Percentiles rank a stretch among this genome's conserved stretches.
These are phyloP conservation scores for Rhingia campestris DNA, from an alignment of 2,888 invertebrate genomes.

Conservation along the genomic window DNA sequence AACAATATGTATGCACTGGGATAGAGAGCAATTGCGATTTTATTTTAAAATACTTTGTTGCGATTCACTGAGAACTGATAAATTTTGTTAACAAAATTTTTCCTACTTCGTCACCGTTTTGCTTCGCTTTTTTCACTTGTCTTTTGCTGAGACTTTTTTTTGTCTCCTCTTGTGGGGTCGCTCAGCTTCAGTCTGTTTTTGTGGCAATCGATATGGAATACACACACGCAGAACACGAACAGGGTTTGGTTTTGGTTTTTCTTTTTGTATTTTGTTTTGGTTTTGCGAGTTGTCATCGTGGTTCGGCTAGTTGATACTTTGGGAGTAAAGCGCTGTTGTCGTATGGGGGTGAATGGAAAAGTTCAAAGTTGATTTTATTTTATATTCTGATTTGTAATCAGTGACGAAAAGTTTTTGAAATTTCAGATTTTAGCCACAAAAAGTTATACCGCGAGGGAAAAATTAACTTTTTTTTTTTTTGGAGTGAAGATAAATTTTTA, in stretches of 20 bases:
- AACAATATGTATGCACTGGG: slow-evolving; percentile 33
- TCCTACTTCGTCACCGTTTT: slow-evolving; percentile 57
- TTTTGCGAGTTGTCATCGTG: slow-evolving; percentile 39
- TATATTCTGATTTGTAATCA: too few relatives aligned
- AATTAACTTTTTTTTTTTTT: too few relatives aligned
- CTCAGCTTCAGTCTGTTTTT: slow-evolving; percentile 56
- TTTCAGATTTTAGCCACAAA: too few relatives aligned
- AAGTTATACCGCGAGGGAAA: too few relatives aligned
- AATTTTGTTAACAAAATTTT: slow-evolving; percentile 62
- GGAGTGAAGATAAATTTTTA: too few relatives aligned
- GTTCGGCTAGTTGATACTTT: slow-evolving; percentile 19
- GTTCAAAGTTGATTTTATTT: neutral
- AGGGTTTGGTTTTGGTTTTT: slow-evolving; percentile 30
- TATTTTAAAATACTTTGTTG: slow-evolving; percentile 2
- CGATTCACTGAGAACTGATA: slow-evolving; percentile 42
- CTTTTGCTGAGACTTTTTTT: slow-evolving; percentile 41
- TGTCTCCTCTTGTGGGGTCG: slow-evolving; percentile 44
- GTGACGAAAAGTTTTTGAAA: too few relatives aligned
- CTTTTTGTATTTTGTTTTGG: slow-evolving; percentile 40
- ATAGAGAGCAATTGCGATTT: slow-evolving; percentile 29
- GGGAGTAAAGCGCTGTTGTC: neutral
- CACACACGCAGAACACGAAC: slow-evolving; percentile 33
- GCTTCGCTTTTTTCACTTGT: slow-evolving; percentile 40
- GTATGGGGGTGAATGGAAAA: neutral
- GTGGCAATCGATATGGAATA: slow-evolving; percentile 69